Conservation (phyloP, 2,797 vertebrate species). For the Rhinophrynus dorsalis region DNA sequence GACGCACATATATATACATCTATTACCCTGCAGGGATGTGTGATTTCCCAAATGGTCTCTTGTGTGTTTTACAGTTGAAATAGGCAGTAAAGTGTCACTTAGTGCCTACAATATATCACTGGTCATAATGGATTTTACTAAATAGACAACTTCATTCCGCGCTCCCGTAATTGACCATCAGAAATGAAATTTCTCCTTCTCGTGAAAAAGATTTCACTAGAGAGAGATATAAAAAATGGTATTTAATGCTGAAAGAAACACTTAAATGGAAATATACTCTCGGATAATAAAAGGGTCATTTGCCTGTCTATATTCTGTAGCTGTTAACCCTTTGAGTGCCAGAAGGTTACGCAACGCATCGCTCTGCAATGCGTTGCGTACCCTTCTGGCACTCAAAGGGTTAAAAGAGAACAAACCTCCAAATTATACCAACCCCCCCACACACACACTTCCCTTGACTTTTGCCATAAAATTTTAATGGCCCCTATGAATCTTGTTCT, state of each 20-base stretch:
- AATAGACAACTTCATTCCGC: conserved; percentile 8
- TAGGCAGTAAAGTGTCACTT: background rate
- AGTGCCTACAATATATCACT: background rate
- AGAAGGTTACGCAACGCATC: too few species aligned
- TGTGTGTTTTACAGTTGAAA: conserved; percentile 14
- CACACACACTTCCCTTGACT: too few species aligned
- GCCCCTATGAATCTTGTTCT: too few species aligned
- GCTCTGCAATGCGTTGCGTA: too few species aligned
- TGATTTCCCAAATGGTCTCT: conserved; percentile 6
- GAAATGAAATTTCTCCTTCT: conserved; percentile 1
- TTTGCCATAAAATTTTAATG: too few species aligned
- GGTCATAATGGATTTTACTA: conserved; percentile 1
- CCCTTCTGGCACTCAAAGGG: too few species aligned
- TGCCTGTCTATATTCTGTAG: too few species aligned
- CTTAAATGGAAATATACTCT: too few species aligned
- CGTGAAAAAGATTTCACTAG: background rate
- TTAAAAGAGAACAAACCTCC: too few species aligned
- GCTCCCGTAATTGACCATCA: background rate
- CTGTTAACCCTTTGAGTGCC: too few species aligned
- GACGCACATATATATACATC: background rate
- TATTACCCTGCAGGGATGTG: conserved; percentile 6
- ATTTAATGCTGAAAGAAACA: background rate
- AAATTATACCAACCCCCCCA: too few species aligned
- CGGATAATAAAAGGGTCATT: too few species aligned
- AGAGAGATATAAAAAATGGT: background rate